phyloP scores from a whole-genome alignment of 2,888 invertebrate genomes.

The Agriopis aurantiaria region DNA sequence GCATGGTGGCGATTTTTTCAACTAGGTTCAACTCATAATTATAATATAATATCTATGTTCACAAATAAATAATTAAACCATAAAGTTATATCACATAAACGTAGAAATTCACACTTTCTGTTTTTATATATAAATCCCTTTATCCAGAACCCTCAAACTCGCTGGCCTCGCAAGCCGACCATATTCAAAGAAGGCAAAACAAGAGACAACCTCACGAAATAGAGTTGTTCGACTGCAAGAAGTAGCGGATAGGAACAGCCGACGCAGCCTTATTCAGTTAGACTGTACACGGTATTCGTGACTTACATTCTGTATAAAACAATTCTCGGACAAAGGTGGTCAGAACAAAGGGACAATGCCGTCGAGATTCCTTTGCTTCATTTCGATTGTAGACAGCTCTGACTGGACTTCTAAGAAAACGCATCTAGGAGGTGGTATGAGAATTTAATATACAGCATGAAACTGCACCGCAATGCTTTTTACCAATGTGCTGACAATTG shows the following conservation, averaged over 20 bases:
- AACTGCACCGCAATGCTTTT: not conserved
- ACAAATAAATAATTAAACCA: no score
- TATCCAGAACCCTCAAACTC: no score
- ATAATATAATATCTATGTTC: no score
- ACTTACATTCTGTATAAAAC: conserved; percentile 85
- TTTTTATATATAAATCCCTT: no score
- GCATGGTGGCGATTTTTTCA: no score
- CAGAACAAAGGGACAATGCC: conserved; percentile 84
- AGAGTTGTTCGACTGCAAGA: conserved; percentile 69
- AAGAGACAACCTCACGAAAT: conserved; percentile 55
- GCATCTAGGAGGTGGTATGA: conserved; percentile 22
- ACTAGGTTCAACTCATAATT: no score
- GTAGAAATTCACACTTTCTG: no score
- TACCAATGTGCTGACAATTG: not conserved
- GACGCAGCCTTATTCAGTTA: conserved; percentile 75
- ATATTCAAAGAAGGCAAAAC: conserved; percentile 34
- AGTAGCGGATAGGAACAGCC: conserved; percentile 66
- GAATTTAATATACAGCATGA: not conserved
- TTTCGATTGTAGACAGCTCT: conserved; percentile 77
- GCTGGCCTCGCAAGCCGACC: not conserved
- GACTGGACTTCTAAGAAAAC: conserved; percentile 52
- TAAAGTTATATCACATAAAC: no score
- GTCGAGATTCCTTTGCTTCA: conserved; percentile 79
- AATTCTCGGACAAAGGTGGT: conserved; percentile 84
- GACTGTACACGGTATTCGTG: conserved; percentile 83